A percentile compares a stretch with the other conserved stretches of the same genome.
Evolutionary conservation across 2,888 invertebrate species (phyloP).

Genomic region (Pheosia gnoma): DNA sequence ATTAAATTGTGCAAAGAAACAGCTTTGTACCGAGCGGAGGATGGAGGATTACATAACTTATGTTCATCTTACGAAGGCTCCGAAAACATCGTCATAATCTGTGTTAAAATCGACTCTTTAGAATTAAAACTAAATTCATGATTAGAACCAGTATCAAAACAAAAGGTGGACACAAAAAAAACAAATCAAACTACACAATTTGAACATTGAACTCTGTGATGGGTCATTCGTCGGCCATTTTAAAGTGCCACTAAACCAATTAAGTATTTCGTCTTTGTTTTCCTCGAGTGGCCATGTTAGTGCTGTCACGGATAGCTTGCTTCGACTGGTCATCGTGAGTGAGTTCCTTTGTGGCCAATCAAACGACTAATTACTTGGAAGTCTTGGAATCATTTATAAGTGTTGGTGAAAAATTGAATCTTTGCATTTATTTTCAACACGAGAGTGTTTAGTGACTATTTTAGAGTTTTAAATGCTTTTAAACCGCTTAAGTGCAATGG

Average conservation of each 20-base stretch:
- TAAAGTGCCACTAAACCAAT: slow-evolving; percentile 5
- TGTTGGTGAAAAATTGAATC: background rate
- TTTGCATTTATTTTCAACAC: background rate
- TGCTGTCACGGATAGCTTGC: slow-evolving; percentile 29
- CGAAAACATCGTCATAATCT: too few species aligned
- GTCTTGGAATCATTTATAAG: background rate
- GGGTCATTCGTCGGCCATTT: slow-evolving; percentile 7
- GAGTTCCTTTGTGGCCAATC: slow-evolving; percentile 17
- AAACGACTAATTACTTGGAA: slow-evolving; percentile 21
- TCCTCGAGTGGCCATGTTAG: slow-evolving; percentile 6
- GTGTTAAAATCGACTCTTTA: too few species aligned
- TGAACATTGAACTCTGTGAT: slow-evolving; percentile 8
- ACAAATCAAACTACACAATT: slow-evolving; percentile 8
- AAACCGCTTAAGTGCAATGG: too few species aligned
- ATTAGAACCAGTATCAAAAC: background rate
- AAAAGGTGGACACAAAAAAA: background rate
- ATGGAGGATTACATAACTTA: too few species aligned
- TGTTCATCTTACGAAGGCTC: too few species aligned
- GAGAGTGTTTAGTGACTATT: too few species aligned
- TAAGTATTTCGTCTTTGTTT: slow-evolving; percentile 7
- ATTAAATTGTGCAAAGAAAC: too few species aligned
- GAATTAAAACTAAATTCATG: too few species aligned
- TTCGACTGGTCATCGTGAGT: slow-evolving; percentile 8
- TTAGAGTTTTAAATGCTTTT: too few species aligned
- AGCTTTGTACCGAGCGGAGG: too few species aligned